Evolutionary conservation across 1,140 invertebrate species (phyloP), one percentile per base, ranked within the genome.

Genomic region (Araneus ventricosus): DNA sequence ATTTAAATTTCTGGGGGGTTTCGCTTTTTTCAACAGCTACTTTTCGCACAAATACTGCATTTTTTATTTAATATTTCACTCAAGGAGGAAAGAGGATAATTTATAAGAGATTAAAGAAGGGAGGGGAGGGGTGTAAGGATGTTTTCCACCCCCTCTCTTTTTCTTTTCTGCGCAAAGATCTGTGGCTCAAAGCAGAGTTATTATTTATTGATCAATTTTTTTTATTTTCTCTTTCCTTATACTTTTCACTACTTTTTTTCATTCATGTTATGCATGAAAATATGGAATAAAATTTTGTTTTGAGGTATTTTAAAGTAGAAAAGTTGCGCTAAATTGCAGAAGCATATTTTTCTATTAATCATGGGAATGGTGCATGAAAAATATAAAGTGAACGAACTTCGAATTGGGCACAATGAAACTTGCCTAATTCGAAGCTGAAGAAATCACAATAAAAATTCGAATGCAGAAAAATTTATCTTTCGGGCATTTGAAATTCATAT

Each of bases 1-100:
- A 88, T 90, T 90, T 80, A 90, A 90, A 90, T 79, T 90, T 88
- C 39, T 88, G 6, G 27, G 27, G 27, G 39, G n/a, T 75, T 75
- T 75, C 30, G 6, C 20, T 75, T 75, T 75, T 70, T 75, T 75
- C 10, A 24, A 10, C 4, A 5, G 8, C 63, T 30, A 67, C 63
- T 67, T 67, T n/a, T 67, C 63, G 6, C 63, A 27, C 63, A 67
- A 67, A 67, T 27, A 14, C 27, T 34, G 27, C 27, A 17, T 75
- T 75, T 75, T 75, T 75, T 75, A 34, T 75, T 75, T 75, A 75
- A 75, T 75, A 34, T 75, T 75, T 75, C 30, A 34, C 70, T 75
- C 34, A 75, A 75, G 20, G 27, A 34, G 70, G 70, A 34, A 75
- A 30, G 20, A 37, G 70, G 30, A 30, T 75, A 75, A 75, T 75